Conservation (phyloP, 2,113 vertebrate species). For the Neofelis nebulosa region DNA sequence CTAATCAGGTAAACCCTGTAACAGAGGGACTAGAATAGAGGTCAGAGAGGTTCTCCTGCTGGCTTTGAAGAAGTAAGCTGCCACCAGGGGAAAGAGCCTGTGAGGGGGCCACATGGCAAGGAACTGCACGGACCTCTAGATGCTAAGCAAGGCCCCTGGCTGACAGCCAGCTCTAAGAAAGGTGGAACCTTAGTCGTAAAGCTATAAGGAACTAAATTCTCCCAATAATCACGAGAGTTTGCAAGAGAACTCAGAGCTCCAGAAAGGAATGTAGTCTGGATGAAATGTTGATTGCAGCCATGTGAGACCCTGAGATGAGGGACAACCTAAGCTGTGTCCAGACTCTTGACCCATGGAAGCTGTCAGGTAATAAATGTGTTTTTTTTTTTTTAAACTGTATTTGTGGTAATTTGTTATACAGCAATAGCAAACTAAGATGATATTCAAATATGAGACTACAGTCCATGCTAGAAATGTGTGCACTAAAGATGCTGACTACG, state of each 20-base stretch:
- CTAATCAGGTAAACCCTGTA: neutral
- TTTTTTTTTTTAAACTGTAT: neutral
- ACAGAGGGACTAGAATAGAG: neutral
- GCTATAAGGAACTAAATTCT: neutral
- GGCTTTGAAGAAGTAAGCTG: constrained; percentile 27
- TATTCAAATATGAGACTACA: neutral
- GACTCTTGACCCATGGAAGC: neutral
- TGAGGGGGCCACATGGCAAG: neutral
- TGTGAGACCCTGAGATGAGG: neutral
- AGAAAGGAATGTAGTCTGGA: neutral
- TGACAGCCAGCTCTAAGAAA: neutral
- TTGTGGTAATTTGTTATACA: neutral
- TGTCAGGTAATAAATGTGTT: neutral
- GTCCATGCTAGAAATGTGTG: neutral
- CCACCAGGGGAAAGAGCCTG: neutral
- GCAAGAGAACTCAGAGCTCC: neutral
- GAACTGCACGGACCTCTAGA: neutral
- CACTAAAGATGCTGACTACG: neutral
- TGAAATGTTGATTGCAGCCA: neutral
- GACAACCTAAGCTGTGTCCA: neutral
- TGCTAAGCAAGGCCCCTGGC: neutral
- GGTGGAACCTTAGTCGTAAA: neutral
- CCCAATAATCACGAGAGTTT: neutral
- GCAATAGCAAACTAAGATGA: neutral
- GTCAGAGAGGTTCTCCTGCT: neutral